Conservation (phyloP, 1,140 invertebrate genomes). For the Lutraria rhynchaena region DNA sequence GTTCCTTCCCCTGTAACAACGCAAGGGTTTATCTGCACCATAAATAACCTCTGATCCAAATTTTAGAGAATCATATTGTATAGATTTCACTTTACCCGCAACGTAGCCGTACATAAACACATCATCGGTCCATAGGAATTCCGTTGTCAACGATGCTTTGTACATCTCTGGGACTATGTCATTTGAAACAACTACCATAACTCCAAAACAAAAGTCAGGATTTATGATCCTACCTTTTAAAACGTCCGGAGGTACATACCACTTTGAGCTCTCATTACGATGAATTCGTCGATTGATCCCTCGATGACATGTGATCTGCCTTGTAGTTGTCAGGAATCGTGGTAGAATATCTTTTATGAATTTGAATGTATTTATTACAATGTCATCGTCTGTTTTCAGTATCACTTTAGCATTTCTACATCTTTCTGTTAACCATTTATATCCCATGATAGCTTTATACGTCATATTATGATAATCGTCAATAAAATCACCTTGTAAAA, state of each 20-base stretch:
- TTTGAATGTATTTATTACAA: too few relatives aligned
- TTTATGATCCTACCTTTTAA: constrained; percentile 40
- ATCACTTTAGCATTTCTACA: constrained; percentile 84
- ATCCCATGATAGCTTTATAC: too few relatives aligned
- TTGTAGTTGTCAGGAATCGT: not conserved
- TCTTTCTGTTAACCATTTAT: too few relatives aligned
- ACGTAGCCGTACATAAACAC: too few relatives aligned
- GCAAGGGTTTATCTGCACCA: not conserved
- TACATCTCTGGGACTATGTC: constrained; percentile 77
- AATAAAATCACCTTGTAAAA: too few relatives aligned
- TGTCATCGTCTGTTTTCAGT: too few relatives aligned
- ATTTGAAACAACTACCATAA: constrained; percentile 76
- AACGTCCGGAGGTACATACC: constrained; percentile 52
- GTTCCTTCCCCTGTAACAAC: too few relatives aligned
- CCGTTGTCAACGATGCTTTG: too few relatives aligned
- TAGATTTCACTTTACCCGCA: constrained; percentile 29
- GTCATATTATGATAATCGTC: constrained; percentile 73
- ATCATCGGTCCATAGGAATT: too few relatives aligned
- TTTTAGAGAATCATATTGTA: constrained; percentile 3
- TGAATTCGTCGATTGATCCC: not conserved
- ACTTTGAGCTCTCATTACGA: constrained; percentile 40
- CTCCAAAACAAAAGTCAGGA: constrained; percentile 79
- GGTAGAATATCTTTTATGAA: constrained; percentile 91
- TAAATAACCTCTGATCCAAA: not conserved
- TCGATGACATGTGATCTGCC: constrained; percentile 55